Percentiles rank a stretch among this genome's conserved stretches.
phyloP scores from a whole-genome alignment of 2,888 invertebrate species.

The Rhaphigaster nebulosa region DNA sequence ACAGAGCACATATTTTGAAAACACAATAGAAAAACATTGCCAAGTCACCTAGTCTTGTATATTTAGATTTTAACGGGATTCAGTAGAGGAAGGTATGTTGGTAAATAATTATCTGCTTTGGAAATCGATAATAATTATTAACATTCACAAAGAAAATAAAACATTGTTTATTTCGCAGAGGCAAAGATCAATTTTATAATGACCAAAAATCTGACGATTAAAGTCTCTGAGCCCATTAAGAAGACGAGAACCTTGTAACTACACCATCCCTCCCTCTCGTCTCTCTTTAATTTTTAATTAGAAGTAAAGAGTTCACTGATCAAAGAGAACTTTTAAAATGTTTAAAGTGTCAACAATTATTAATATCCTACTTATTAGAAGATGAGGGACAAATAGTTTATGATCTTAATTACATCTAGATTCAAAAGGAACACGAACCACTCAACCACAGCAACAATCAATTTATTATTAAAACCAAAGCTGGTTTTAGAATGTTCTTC shows the following conservation, averaged over 20 bases:
- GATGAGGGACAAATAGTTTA: neutral
- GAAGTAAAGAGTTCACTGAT: neutral
- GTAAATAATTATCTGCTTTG: too few relatives aligned
- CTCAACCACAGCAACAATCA: neutral
- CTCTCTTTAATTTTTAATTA: constrained; percentile 28
- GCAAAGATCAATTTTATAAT: neutral
- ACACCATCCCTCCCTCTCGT: neutral
- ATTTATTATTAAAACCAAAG: neutral
- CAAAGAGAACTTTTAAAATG: constrained; percentile 23
- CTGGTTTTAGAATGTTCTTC: neutral
- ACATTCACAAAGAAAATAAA: neutral
- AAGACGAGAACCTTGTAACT: constrained; percentile 15
- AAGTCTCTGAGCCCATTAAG: neutral
- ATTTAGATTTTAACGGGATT: too few relatives aligned
- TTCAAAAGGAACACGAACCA: neutral
- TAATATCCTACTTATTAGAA: neutral
- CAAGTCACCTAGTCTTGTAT: too few relatives aligned
- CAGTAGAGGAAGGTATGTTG: too few relatives aligned
- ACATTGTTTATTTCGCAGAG: neutral
- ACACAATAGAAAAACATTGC: too few relatives aligned
- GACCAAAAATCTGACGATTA: neutral
- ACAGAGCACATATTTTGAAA: neutral
- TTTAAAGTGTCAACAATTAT: neutral
- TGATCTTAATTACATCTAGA: neutral
- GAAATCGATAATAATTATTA: neutral